A percentile compares a stretch with the other conserved stretches of the same genome.
Conservation (phyloP, 2,888 invertebrate genomes). For the Drepana falcataria region DNA sequence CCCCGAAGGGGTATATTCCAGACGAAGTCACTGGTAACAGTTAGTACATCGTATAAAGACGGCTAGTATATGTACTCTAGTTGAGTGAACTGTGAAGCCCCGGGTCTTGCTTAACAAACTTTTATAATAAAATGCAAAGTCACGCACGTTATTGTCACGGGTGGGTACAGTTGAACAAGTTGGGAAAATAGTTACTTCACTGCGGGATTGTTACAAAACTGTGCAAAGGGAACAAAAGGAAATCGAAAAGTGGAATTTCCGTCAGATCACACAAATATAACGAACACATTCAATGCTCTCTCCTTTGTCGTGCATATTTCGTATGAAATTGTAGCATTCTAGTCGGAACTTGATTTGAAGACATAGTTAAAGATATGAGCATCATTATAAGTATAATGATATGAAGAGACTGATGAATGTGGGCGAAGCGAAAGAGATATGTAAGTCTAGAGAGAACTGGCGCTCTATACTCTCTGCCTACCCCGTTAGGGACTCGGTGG, state of each 20-base stretch:
- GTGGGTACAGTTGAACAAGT: conserved; percentile 1
- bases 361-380: too few species aligned
- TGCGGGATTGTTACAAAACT: neutral
- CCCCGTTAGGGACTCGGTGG: too few species aligned
- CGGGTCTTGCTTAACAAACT: conserved; percentile 1
- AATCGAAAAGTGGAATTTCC: neutral
- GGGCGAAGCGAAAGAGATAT: too few species aligned
- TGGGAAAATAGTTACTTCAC: neutral
- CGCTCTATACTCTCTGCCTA: too few species aligned
- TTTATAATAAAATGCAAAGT: conserved; percentile 10
- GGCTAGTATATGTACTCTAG: neutral
- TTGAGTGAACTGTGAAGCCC: neutral
- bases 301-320: neutral
- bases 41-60: neutral
- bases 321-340: neutral
- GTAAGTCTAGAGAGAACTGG: too few species aligned
- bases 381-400: too few species aligned
- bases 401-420: too few species aligned
- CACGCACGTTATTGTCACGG: conserved; percentile 8
- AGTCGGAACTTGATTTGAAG: neutral
- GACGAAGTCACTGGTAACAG: too few species aligned
- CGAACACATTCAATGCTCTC: neutral
- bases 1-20: too few species aligned
- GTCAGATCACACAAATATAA: neutral
- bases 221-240: neutral